Evolutionary conservation across 2,113 vertebrate species (phyloP).

Genomic region (Otus sunia): DNA sequence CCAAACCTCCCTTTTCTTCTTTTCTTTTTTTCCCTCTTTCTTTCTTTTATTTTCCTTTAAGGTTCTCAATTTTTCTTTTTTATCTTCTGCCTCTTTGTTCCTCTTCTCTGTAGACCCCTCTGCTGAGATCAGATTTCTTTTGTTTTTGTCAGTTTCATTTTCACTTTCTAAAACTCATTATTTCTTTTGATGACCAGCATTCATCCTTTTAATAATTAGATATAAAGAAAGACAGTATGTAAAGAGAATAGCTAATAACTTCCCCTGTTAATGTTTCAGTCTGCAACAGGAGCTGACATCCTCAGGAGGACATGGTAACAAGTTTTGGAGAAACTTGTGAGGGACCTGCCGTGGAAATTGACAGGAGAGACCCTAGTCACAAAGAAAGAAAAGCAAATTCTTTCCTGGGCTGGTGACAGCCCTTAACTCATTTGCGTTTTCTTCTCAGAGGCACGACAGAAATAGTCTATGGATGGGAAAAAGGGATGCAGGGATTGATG

Average conservation of each 20-base stretch:
- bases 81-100: conserved; percentile 58
- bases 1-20: neutral
- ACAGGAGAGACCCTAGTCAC: neutral
- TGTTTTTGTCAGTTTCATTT: conserved; percentile 70
- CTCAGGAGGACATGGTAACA: conserved; percentile 27
- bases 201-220: conserved; percentile 69
- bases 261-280: conserved; percentile 40
- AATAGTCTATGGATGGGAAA: neutral
- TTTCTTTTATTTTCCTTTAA: neutral
- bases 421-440: conserved; percentile 44
- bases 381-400: conserved; percentile 13
- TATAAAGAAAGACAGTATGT: conserved; percentile 49
- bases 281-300: neutral
- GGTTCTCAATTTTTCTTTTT: conserved; percentile 19
- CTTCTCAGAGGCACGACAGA: neutral
- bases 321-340: conserved; percentile 36
- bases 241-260: conserved; percentile 67
- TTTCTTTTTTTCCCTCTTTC: neutral
- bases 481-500: neutral
- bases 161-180: conserved; percentile 66
- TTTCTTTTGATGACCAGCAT: conserved; percentile 66
- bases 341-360: conserved; percentile 22
- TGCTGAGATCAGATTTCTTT: conserved; percentile 61
- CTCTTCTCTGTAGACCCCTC: conserved; percentile 59
- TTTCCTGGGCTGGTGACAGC: neutral